Evolutionary conservation across 2,797 vertebrate species (phyloP).

Genomic region (Nyctalus aviator): DNA sequence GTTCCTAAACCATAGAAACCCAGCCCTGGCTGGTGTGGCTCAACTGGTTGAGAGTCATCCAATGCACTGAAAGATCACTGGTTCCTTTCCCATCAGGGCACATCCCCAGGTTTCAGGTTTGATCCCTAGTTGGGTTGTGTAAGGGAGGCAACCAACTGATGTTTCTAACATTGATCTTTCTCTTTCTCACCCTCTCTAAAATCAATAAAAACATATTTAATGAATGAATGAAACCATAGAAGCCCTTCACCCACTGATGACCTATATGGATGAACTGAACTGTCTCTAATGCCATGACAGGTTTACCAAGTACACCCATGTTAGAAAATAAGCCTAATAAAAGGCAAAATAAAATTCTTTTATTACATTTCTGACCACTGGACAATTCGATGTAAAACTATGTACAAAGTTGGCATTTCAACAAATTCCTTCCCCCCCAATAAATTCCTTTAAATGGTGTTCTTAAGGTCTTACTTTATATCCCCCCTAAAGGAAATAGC

Average conservation of each 20-base stretch:
- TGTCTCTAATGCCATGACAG: background rate
- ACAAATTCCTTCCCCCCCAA: constrained; percentile 9
- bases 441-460: constrained; percentile 43
- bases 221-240: background rate
- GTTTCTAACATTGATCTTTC: background rate
- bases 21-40: background rate
- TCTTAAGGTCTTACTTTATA: constrained; percentile 34
- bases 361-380: constrained; percentile 22
- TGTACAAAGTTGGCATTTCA: constrained; percentile 24
- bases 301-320: constrained; percentile 18
- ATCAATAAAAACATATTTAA: background rate
- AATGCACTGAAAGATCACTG: background rate
- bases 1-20: constrained; percentile 10
- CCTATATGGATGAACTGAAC: background rate
- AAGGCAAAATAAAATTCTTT: constrained; percentile 38
- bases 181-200: background rate
- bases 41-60: background rate
- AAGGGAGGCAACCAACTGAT: background rate
- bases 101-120: too few relatives aligned
- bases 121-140: background rate
- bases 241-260: background rate
- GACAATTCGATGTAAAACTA: constrained; percentile 23
- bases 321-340: constrained; percentile 38
- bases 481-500: background rate
- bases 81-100: background rate